Percentiles rank a stretch among this genome's conserved stretches.
Conservation (phyloP, 1,140 invertebrate genomes). For the Drosophila cardini region DNA sequence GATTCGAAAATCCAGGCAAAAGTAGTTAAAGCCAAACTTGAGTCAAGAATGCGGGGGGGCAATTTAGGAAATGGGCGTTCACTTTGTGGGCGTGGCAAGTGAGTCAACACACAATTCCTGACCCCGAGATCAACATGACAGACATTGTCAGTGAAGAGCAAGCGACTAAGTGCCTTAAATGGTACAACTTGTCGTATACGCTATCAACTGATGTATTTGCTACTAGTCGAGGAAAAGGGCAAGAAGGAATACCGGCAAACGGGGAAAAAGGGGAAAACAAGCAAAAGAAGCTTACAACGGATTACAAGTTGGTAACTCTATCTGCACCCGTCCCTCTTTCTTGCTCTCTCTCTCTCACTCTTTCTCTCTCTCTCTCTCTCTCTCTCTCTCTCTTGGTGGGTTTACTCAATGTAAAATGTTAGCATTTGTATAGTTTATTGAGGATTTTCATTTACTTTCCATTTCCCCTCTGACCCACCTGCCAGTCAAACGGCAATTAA, state of each 20-base stretch:
- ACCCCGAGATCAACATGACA: constrained; percentile 30
- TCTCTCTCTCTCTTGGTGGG: not conserved
- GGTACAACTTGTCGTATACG: constrained; percentile 36
- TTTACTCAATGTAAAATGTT: not conserved
- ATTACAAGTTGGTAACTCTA: constrained; percentile 10
- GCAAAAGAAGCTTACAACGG: constrained; percentile 4
- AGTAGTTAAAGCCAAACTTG: constrained; percentile 2
- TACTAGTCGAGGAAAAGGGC: not conserved
- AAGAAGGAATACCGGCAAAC: too few species aligned
- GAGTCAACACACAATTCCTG: constrained; percentile 23
- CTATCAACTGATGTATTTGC: constrained; percentile 17
- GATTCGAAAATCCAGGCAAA: constrained; percentile 16
- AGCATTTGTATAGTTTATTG: not conserved
- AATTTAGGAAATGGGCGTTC: not conserved
- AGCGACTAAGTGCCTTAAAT: constrained; percentile 30
- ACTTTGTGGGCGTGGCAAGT: constrained; percentile 4
- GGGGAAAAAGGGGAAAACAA: too few species aligned
- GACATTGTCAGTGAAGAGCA: constrained; percentile 1
- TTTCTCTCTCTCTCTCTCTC: too few species aligned
- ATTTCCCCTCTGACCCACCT: not conserved
- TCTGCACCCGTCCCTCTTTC: too few species aligned
- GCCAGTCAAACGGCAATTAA: constrained; percentile 1
- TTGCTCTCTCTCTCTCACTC: too few species aligned
- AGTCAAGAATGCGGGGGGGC: not conserved
- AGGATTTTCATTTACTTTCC: not conserved